These are phyloP conservation scores for Drosophila meridionalis DNA, from an alignment of 2,888 invertebrate genomes.

Conservation along the genomic window DNA sequence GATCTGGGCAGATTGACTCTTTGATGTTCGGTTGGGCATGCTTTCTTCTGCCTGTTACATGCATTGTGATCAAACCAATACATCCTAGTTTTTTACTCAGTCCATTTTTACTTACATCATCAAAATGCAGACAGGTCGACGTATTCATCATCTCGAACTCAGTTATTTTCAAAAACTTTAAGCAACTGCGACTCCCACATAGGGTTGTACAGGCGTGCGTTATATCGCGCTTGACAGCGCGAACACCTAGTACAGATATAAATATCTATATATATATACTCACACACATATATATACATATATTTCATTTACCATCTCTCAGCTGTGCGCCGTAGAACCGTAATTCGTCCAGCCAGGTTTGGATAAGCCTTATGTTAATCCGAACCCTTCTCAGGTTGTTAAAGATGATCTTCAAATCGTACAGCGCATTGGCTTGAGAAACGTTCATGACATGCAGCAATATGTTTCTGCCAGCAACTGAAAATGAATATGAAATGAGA, in stretches of 20 bases:
- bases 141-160: conserved; percentile 48
- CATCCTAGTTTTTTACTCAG: too few species aligned
- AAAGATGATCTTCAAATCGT: conserved; percentile 90
- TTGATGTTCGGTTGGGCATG: background rate
- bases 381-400: conserved; percentile 88
- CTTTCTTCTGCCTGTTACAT: background rate
- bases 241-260: conserved; percentile 39
- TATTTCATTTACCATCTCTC: conserved; percentile 87
- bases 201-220: conserved; percentile 46
- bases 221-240: conserved; percentile 57
- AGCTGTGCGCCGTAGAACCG: conserved; percentile 89
- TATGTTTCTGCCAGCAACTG: conserved; percentile 87
- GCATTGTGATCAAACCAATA: too few species aligned
- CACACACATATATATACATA: too few species aligned
- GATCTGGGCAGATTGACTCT: too few species aligned
- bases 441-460: conserved; percentile 90
- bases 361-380: conserved; percentile 88
- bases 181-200: conserved; percentile 46
- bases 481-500: background rate
- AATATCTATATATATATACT: too few species aligned
- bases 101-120: conserved; percentile 19
- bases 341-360: conserved; percentile 88
- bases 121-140: conserved; percentile 58
- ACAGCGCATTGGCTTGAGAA: conserved; percentile 91
- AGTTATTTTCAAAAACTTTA: conserved; percentile 41